Evolutionary conservation across 92 coral and sea anemone genomes (phyloP).

Genomic region (Epizoanthus illoricatus): DNA sequence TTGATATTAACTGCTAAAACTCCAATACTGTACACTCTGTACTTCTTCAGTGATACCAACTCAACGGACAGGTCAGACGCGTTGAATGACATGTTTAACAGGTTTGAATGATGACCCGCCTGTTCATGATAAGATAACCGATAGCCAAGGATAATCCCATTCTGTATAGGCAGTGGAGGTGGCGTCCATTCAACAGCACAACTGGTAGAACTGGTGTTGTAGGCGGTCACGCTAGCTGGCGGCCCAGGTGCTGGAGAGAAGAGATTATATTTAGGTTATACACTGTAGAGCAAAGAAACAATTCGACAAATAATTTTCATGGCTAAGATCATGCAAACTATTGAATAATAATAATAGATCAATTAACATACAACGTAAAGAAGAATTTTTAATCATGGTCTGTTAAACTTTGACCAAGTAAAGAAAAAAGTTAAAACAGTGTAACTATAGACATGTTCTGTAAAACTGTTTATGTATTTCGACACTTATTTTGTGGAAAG

Average conservation of each 20-base stretch:
- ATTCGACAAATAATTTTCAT: too few species aligned
- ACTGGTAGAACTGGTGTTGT: slow-evolving; percentile 25
- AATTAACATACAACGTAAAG: too few species aligned
- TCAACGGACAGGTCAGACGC: background rate
- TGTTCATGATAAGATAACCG: background rate
- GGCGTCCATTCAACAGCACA: slow-evolving; percentile 14
- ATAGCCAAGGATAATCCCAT: slow-evolving; percentile 25
- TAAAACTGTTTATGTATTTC: too few species aligned
- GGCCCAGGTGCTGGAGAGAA: slow-evolving; percentile 13
- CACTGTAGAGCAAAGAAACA: too few species aligned
- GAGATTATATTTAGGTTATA: background rate
- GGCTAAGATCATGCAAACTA: too few species aligned
- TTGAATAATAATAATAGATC: too few species aligned
- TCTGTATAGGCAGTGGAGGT: background rate
- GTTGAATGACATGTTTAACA: slow-evolving; percentile 10
- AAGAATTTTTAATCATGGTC: too few species aligned
- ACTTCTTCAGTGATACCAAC: background rate
- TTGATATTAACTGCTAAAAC: slow-evolving; percentile 21
- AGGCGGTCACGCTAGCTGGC: background rate
- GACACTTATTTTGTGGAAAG: too few species aligned
- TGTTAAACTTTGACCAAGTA: too few species aligned
- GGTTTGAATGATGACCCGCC: background rate
- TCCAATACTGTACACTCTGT: background rate
- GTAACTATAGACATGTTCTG: too few species aligned
- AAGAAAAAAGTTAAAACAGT: too few species aligned